Evolutionary conservation across 2,797 vertebrate genomes (phyloP), one percentile per base, ranked within the genome.

Genomic region (Acanthiza pusilla): DNA sequence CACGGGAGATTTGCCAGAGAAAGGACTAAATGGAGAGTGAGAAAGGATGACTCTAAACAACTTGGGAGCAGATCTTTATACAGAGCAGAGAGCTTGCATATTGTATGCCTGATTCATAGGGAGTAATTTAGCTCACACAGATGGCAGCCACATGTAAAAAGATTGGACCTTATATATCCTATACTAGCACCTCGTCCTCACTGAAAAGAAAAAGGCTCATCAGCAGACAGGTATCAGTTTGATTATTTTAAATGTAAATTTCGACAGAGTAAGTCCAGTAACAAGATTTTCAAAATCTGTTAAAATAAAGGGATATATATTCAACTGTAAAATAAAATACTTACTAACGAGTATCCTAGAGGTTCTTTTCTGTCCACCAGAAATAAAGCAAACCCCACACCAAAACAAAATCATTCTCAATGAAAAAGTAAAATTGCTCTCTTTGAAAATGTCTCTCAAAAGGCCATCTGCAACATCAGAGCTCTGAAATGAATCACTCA

Each of bases 91-190:
- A 78, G 72, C 27, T 14, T 16, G 36, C 89, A 94, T 86, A 93
- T 53, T 86, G 93, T 88, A 84, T 0, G 16, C 36, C 91, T 95
- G 91, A 96, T 94, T 96, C 92, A 94, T 48, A 82, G 77, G 85
- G 67, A 93, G 86, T 47, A 40, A 86, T 71, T 93, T 42, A 86
- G 80, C 83, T 95, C 85, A 86, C 0, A 0, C 94, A 95, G 95
- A 96, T 96, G 95, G 91, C 80, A 96, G 91, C 91, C 94, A 94
- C 85, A 90, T 96, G 96, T 50, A 61, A 45, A 53, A 79, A 63
- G 85, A 82, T 67, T 48, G 54, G 82, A 63, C 89, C 1, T 2
- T 90, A 90, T 61, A 93, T 76, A 85, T 60, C 67, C 85, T 94
- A 43, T 11, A 12, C 16, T 84, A 67, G 79, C 0, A 1, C 42